A percentile compares a stretch with the other conserved stretches of the same genome.
Evolutionary conservation across 2,888 invertebrate species (phyloP).

Genomic region (Proisotoma minuta): DNA sequence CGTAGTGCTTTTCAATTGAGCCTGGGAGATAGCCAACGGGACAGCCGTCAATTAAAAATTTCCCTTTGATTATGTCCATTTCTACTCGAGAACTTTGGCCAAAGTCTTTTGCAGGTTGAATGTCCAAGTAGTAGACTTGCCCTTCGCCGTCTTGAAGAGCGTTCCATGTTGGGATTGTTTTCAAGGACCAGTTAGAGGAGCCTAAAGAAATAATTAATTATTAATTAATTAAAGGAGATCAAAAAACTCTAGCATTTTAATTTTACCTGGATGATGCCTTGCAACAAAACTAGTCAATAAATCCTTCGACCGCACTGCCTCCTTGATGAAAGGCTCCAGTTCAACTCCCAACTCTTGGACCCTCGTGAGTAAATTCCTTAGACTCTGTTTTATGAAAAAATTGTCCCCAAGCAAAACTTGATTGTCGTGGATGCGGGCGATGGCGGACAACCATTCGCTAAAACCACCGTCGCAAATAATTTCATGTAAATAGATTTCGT

Average conservation of each 20-base stretch:
- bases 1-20: constrained; percentile 20
- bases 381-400: background rate
- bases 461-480: background rate
- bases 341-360: constrained; percentile 17
- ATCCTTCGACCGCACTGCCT: background rate
- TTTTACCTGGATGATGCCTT: constrained; percentile 2
- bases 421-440: constrained; percentile 26
- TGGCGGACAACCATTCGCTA: background rate
- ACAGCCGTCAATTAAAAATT: constrained; percentile 24
- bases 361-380: constrained; percentile 16
- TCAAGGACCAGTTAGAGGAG: too few relatives aligned
- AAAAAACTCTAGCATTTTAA: background rate
- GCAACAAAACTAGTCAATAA: constrained; percentile 18
- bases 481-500: background rate
- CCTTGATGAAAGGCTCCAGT: constrained; percentile 13
- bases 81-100: constrained; percentile 1
- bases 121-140: constrained; percentile 14
- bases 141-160: background rate
- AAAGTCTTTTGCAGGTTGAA: background rate
- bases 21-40: constrained; percentile 19
- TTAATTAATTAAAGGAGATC: too few relatives aligned
- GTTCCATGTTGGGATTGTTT: background rate
- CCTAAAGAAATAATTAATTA: too few relatives aligned
- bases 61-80: constrained; percentile 22
- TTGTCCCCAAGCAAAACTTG: constrained; percentile 11